Evolutionary conservation across 2,113 vertebrate species (phyloP).

Genomic region (Artemisiospiza belli): DNA sequence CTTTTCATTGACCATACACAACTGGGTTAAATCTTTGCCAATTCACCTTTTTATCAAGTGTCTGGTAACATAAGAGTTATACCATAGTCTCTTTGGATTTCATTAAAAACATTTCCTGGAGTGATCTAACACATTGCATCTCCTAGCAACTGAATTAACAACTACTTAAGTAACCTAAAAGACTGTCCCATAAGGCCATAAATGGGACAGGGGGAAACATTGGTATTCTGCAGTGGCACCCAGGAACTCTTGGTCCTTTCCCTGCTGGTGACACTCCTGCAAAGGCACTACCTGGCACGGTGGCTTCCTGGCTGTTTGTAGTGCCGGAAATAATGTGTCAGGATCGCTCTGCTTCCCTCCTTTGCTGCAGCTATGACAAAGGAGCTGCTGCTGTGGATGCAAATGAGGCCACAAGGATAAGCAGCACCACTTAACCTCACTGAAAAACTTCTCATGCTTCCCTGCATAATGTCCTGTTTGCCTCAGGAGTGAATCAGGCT

Average conservation of each 20-base stretch:
- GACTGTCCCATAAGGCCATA: neutral
- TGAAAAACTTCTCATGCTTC: neutral
- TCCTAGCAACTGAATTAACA: neutral
- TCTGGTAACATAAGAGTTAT: neutral
- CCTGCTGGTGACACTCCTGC: neutral
- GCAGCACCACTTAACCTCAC: neutral
- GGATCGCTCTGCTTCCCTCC: neutral
- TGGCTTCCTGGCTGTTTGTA: neutral
- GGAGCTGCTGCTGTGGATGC: fast-evolving
- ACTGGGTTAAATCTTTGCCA: neutral
- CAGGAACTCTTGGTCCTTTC: neutral
- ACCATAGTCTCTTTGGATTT: neutral
- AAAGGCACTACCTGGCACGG: neutral
- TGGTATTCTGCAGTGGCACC: neutral
- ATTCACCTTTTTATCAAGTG: neutral
- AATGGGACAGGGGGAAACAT: neutral
- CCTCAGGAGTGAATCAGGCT: neutral
- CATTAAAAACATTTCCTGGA: neutral
- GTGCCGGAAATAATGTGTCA: neutral
- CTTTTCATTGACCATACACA: neutral
- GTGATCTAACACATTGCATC: neutral
- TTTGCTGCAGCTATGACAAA: neutral
- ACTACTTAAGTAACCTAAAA: neutral
- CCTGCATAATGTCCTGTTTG: neutral
- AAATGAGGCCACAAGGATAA: neutral